Evolutionary conservation across 2,113 vertebrate species (phyloP).

Genomic region (Micromys minutus): DNA sequence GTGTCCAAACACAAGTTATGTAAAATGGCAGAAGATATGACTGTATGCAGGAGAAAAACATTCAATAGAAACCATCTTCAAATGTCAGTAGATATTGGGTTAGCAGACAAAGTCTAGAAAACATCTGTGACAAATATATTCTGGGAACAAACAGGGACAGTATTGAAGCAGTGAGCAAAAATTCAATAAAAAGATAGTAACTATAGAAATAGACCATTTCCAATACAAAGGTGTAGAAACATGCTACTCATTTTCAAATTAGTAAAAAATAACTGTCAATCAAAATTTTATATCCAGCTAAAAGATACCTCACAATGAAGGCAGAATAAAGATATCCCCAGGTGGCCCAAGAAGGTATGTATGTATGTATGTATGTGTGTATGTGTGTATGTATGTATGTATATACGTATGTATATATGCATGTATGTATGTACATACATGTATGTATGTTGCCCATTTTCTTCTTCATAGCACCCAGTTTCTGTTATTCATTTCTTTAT

Average conservation of each 20-base stretch:
- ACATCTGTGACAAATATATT: background rate
- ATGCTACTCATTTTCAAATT: background rate
- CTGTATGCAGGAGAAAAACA: background rate
- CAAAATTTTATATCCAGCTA: background rate
- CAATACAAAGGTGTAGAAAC: background rate
- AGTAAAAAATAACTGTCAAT: background rate
- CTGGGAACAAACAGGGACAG: background rate
- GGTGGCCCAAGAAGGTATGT: background rate
- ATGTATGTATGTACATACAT: no score
- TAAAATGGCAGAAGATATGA: background rate
- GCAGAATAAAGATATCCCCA: background rate
- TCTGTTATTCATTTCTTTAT: background rate
- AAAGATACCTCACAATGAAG: conserved; percentile 21
- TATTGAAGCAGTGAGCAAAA: background rate
- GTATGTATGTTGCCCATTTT: no score
- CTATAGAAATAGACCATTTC: background rate
- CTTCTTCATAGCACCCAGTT: background rate
- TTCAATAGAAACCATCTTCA: background rate
- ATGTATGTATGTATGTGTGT: background rate
- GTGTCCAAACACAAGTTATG: background rate
- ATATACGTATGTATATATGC: background rate
- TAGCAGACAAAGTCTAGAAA: background rate
- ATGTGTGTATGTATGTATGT: no score
- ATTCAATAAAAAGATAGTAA: background rate
- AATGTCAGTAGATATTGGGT: background rate